phyloP scores from a whole-genome alignment of 2,797 vertebrate genomes.

The Enteromius trimaculatus region DNA sequence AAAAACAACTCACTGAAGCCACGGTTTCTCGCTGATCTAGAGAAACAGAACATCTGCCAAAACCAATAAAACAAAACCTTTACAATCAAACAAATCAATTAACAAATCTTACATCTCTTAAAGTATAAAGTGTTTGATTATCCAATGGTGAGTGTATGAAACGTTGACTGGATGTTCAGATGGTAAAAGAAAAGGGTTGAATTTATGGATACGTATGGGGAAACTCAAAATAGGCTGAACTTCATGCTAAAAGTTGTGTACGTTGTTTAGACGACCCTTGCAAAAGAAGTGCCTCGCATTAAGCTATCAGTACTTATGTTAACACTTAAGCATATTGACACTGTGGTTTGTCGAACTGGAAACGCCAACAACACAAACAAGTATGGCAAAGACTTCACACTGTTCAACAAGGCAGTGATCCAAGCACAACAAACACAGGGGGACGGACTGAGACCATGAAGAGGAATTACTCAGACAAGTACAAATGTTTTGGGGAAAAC shows the following conservation, averaged over 20 bases:
- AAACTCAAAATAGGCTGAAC: neutral
- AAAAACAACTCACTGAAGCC: neutral
- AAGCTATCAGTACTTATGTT: slow-evolving; percentile 30
- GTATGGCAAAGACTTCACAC: slow-evolving; percentile 17
- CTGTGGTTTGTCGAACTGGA: neutral
- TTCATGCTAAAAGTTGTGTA: neutral
- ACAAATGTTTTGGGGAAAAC: slow-evolving; percentile 8
- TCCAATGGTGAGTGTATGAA: neutral
- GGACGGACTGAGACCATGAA: slow-evolving; percentile 29
- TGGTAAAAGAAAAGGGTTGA: neutral
- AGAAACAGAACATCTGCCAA: neutral
- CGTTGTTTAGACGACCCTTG: slow-evolving; percentile 9
- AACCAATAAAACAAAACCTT: slow-evolving; percentile 3
- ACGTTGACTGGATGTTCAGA: neutral
- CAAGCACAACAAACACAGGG: slow-evolving; percentile 35
- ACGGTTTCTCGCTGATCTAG: neutral
- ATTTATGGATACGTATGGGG: neutral
- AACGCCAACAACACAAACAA: slow-evolving; percentile 14
- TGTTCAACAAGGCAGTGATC: slow-evolving; percentile 30
- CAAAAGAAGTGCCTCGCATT: slow-evolving; percentile 23
- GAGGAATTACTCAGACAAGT: neutral
- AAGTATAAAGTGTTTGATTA: neutral
- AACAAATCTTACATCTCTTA: neutral
- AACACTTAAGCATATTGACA: slow-evolving; percentile 25
- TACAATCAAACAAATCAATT: too few species aligned